phyloP scores from a whole-genome alignment of 1,140 invertebrate species.

The Pogonognathellus flavescens region DNA sequence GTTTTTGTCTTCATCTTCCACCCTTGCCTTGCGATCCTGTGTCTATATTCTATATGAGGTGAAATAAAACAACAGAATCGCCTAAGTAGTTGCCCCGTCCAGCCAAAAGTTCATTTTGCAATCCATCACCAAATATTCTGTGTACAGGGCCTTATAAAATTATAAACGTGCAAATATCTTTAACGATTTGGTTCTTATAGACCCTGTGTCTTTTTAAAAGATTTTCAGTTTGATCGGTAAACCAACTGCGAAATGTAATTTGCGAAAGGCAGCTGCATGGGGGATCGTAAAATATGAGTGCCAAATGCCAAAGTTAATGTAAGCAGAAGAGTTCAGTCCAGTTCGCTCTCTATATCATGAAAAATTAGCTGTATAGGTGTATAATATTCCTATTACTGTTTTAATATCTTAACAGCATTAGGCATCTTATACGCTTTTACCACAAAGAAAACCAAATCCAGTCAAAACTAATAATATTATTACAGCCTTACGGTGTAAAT shows the following conservation, averaged over 20 bases:
- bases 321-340: not conserved
- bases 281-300: slow-evolving; percentile 46
- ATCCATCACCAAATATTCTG: not conserved
- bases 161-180: not conserved
- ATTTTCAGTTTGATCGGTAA: slow-evolving; percentile 17
- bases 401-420: too few species aligned
- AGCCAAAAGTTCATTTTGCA: not conserved
- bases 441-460: too few species aligned
- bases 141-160: not conserved
- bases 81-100: slow-evolving; percentile 34
- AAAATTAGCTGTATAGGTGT: too few species aligned
- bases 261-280: slow-evolving; percentile 30
- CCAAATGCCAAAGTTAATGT: slow-evolving; percentile 36
- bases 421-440: too few species aligned
- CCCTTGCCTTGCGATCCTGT: not conserved
- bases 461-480: too few species aligned
- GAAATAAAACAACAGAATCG: slow-evolving; percentile 32
- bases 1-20: not conserved
- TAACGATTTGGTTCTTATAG: too few species aligned
- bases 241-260: slow-evolving; percentile 41
- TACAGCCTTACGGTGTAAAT: too few species aligned
- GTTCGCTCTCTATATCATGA: not conserved
- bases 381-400: too few species aligned
- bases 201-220: not conserved
- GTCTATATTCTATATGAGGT: slow-evolving; percentile 4